Evolutionary conservation across 2,888 invertebrate species (phyloP), one percentile per base, ranked within the genome.

Genomic region (Eilema sororculum): DNA sequence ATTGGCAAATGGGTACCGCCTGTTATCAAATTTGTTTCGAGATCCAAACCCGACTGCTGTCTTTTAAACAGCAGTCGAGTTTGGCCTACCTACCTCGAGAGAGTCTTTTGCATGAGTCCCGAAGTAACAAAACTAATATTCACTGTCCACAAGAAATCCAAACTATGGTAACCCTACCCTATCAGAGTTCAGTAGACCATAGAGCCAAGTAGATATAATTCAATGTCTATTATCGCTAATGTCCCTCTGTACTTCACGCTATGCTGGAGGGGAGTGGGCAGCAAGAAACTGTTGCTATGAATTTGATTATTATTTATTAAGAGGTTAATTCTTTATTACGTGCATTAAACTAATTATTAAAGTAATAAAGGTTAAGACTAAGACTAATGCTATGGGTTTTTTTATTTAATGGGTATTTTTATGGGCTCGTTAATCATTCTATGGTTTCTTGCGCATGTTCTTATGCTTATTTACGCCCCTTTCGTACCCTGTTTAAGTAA

Each of bases 161-260:
- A 59, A 59, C 30, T 22, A 1, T 57, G 33, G 56, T 24, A 33
- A 22, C 57, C 33, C 30, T 33, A 22, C 13, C 22, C 6, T 71
- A 25, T 61, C 59, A 9, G 20, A 62, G 30, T 25, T n/a, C 75
- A 71, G 52, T 46, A 56, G 72, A 69, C 24, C 64, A 37, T 65
- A 62, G 6, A 41, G 22, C 61, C 33, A 66, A n/a, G 46, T 71
- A 77, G 67, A 78, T 60, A 61, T 62, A 80, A 65, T 69, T 75
- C 72, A 82, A 82, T 72, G 61, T 71, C 65, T 20, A 71, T 73
- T 72, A 78, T 79, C 79, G 63, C 24, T 65, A 73, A 77, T 75
- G 73, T 52, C 33, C 59, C 63, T 46, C 30, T 81, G 76, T 72
- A 67, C 56, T 78, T 76, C 71, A 71, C 73, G 66, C 68, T 57